phyloP scores from a whole-genome alignment of 2,797 vertebrate species.

The Brachymystax lenok region DNA sequence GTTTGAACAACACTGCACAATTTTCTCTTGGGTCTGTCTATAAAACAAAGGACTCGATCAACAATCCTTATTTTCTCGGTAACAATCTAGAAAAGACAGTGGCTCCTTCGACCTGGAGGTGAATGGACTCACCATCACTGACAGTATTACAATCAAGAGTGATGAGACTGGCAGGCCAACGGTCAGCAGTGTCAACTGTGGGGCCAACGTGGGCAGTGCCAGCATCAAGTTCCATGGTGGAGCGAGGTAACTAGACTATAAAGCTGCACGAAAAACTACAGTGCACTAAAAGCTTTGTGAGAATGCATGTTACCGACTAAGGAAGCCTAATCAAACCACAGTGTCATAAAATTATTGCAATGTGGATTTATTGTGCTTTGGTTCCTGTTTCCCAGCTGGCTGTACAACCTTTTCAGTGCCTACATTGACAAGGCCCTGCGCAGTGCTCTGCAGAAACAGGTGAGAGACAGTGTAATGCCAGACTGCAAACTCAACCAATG shows the following conservation, averaged over 20 bases:
- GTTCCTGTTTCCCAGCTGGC: conserved; percentile 66
- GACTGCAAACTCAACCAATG: neutral
- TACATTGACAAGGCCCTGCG: conserved; percentile 64
- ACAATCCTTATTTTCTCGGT: neutral
- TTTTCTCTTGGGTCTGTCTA: neutral
- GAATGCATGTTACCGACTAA: neutral
- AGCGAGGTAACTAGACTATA: conserved; percentile 63
- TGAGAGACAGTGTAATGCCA: conserved; percentile 22
- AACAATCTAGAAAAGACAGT: conserved; percentile 63
- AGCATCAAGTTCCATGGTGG: conserved; percentile 73
- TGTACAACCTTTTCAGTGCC: conserved; percentile 74
- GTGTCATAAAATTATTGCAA: neutral
- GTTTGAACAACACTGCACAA: neutral
- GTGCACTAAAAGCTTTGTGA: neutral
- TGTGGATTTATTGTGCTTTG: neutral
- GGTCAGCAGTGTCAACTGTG: conserved; percentile 62
- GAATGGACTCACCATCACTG: conserved; percentile 57
- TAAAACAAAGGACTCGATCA: neutral
- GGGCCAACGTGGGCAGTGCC: conserved; percentile 44
- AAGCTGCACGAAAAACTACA: neutral
- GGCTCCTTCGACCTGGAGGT: conserved; percentile 75
- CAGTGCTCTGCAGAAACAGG: conserved; percentile 63
- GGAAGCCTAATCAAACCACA: neutral
- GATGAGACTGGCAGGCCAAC: conserved; percentile 71
- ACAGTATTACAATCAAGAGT: conserved; percentile 55